phyloP scores from a whole-genome alignment of 2,888 invertebrate species.

The Trypoxylon attenuatum region DNA sequence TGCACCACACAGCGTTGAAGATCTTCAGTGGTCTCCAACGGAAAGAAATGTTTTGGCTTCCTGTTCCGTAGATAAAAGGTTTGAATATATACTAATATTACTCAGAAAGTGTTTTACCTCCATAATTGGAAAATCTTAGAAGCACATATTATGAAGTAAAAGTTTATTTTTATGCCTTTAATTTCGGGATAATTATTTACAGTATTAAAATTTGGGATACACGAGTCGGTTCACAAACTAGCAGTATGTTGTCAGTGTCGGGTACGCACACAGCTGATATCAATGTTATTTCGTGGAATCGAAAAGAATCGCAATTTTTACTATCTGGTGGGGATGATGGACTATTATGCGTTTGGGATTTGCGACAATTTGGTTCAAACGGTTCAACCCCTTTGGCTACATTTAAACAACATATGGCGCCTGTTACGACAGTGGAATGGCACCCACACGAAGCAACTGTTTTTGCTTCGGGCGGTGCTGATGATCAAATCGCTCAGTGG shows the following conservation, averaged over 20 bases:
- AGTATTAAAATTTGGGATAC: conserved; percentile 97
- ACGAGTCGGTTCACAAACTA: conserved; percentile 88
- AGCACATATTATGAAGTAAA: too few species aligned
- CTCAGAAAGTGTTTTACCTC: too few species aligned
- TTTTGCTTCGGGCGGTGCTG: conserved; percentile 93
- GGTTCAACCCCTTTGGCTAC: conserved; percentile 86
- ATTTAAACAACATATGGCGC: conserved; percentile 95
- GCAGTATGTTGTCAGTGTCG: conserved; percentile 91
- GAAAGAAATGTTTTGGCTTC: conserved; percentile 92
- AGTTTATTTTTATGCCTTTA: neutral
- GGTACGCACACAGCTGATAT: conserved; percentile 94
- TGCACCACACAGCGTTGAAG: conserved; percentile 92
- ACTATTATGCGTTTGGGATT: conserved; percentile 95
- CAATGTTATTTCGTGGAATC: conserved; percentile 99
- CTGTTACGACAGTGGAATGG: conserved; percentile 98
- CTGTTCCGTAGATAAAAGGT: conserved; percentile 90
- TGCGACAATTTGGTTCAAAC: conserved; percentile 87
- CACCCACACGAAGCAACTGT: conserved; percentile 94
- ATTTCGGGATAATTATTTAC: conserved; percentile 19
- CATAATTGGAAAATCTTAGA: too few species aligned
- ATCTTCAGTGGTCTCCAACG: conserved; percentile 98
- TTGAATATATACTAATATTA: too few species aligned
- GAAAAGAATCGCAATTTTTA: conserved; percentile 81
- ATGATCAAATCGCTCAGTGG: conserved; percentile 98
- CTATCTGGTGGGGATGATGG: conserved; percentile 95